phyloP scores from a whole-genome alignment of 2,888 invertebrate species.

The Agrotis clavis region DNA sequence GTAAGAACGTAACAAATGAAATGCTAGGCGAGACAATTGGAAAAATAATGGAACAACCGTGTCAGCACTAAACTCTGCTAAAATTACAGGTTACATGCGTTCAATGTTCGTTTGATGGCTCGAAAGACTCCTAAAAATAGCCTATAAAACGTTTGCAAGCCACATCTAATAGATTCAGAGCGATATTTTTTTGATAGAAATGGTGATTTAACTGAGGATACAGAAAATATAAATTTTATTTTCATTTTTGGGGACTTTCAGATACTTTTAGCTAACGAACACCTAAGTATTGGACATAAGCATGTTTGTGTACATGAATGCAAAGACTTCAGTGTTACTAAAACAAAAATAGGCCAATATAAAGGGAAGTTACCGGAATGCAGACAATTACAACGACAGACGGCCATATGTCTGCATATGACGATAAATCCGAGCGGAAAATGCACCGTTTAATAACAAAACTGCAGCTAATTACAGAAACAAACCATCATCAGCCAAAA shows the following conservation, averaged over 20 bases:
- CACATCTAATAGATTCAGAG: constrained; percentile 15
- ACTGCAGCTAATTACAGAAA: constrained; percentile 31
- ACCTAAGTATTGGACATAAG: too few species aligned
- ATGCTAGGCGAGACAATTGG: constrained; percentile 25
- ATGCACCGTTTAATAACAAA: constrained; percentile 35
- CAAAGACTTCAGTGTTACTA: not conserved
- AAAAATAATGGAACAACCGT: constrained; percentile 25
- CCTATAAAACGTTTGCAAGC: constrained; percentile 34
- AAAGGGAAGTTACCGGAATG: constrained; percentile 4
- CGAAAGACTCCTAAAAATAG: constrained; percentile 46
- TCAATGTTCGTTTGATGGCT: constrained; percentile 52
- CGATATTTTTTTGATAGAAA: constrained; percentile 8
- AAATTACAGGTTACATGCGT: constrained; percentile 41
- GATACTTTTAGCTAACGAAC: not conserved
- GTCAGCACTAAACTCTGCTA: constrained; percentile 31
- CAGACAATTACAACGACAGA: constrained; percentile 1
- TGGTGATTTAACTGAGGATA: not conserved
- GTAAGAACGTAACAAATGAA: constrained; percentile 40
- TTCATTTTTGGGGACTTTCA: too few species aligned
- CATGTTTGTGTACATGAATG: not conserved
- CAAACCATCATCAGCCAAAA: constrained; percentile 39
- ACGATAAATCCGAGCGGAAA: constrained; percentile 12
- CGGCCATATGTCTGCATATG: not conserved
- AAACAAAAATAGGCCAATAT: constrained; percentile 3
- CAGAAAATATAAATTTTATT: not conserved